phyloP scores from a whole-genome alignment of 2,888 invertebrate genomes.

The Lithophane socia region DNA sequence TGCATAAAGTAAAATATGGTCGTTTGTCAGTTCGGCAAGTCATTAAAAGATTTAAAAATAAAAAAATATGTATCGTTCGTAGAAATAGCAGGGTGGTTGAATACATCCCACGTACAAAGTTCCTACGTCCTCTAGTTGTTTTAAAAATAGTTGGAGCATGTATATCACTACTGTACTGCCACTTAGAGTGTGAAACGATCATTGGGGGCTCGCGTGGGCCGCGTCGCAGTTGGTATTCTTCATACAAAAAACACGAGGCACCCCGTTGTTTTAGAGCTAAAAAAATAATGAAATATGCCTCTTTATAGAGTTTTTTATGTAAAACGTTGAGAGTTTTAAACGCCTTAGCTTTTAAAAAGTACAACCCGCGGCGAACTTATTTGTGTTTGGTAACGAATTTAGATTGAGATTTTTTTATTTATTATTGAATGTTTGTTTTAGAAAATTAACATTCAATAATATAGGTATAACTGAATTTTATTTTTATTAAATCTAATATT shows the following conservation, averaged over 20 bases:
- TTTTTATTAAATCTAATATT: constrained; percentile 51
- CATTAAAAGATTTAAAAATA: constrained; percentile 13
- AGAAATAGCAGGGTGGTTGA: constrained; percentile 43
- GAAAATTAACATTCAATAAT: constrained; percentile 69
- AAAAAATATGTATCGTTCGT: constrained; percentile 16
- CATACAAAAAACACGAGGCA: constrained; percentile 86
- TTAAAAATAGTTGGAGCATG: constrained; percentile 83
- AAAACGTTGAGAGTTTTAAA: constrained; percentile 83
- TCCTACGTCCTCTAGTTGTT: constrained; percentile 57
- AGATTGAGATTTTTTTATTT: constrained; percentile 62
- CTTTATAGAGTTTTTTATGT: constrained; percentile 85
- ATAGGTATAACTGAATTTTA: constrained; percentile 64
- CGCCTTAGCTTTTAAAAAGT: constrained; percentile 81
- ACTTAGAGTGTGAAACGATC: constrained; percentile 89
- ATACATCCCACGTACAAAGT: constrained; percentile 64
- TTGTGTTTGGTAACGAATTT: constrained; percentile 69
- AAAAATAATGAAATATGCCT: constrained; percentile 88
- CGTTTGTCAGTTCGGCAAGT: constrained; percentile 13
- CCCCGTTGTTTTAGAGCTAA: constrained; percentile 89
- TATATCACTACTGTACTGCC: constrained; percentile 85
- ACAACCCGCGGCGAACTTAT: constrained; percentile 77
- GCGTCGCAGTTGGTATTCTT: constrained; percentile 82
- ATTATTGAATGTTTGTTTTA: constrained; percentile 64
- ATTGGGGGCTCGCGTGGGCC: constrained; percentile 83
- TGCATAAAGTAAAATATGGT: constrained; percentile 46